Percentiles rank a stretch among this genome's conserved stretches.
Evolutionary conservation across 1,140 invertebrate genomes (phyloP).

Genomic region (Penaeus japonicus): DNA sequence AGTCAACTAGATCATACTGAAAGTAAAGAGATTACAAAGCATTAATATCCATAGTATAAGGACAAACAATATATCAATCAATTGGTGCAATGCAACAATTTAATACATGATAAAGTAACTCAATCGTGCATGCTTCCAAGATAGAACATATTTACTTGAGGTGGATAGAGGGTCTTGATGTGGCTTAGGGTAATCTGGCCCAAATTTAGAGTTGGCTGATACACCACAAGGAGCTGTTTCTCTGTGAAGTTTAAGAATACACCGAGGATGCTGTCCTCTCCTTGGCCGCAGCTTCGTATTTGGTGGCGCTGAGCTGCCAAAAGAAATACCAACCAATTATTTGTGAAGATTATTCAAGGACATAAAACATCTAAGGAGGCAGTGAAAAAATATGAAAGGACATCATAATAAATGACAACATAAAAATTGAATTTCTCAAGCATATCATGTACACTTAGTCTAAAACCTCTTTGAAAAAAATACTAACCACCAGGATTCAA

Average conservation of each 20-base stretch:
- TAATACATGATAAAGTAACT: not conserved
- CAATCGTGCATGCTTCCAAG: not conserved
- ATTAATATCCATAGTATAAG: not conserved
- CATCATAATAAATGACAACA: not conserved
- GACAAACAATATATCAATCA: not conserved
- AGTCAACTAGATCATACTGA: slow-evolving; percentile 38
- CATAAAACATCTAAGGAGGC: too few relatives aligned
- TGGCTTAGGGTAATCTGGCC: slow-evolving; percentile 26
- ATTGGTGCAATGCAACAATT: not conserved
- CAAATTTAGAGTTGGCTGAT: slow-evolving; percentile 19
- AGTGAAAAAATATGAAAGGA: not conserved
- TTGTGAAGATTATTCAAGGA: not conserved
- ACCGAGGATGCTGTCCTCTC: slow-evolving; percentile 8
- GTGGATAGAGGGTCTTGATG: slow-evolving; percentile 44
- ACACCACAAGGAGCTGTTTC: slow-evolving; percentile 41
- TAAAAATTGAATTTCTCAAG: not conserved
- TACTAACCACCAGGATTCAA: slow-evolving; percentile 37
- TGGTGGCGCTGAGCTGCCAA: slow-evolving; percentile 45
- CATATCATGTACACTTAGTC: not conserved
- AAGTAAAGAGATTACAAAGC: not conserved
- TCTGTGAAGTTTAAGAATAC: slow-evolving; percentile 44
- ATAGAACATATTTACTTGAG: slow-evolving; percentile 20
- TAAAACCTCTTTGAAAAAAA: not conserved
- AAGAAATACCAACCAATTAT: not conserved
- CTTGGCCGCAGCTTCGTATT: slow-evolving; percentile 18